Conservation (phyloP, 2,888 invertebrate genomes). For the Lycaena phlaeas region DNA sequence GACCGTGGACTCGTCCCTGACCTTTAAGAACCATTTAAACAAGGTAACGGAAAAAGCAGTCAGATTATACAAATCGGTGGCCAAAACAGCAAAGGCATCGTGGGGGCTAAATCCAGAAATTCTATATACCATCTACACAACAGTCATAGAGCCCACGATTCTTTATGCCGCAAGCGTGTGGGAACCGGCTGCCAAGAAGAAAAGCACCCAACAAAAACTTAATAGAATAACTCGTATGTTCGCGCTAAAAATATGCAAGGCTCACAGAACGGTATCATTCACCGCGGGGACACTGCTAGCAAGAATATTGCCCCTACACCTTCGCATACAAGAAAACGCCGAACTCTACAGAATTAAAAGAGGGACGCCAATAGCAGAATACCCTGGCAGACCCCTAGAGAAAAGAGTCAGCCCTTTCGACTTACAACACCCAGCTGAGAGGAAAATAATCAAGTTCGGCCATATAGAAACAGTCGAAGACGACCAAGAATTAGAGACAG, state of each 20-base stretch:
- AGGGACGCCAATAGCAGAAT: not conserved
- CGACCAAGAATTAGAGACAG: not conserved
- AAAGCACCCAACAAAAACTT: not conserved
- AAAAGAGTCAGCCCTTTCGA: not conserved
- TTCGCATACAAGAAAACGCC: slow-evolving; percentile 8
- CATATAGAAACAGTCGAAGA: not conserved
- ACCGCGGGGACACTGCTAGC: not conserved
- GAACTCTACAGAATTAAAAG: slow-evolving; percentile 9
- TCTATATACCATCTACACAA: not conserved
- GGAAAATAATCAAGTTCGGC: not conserved
- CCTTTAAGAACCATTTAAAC: slow-evolving; percentile 6
- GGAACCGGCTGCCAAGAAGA: not conserved
- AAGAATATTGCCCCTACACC: slow-evolving; percentile 10
- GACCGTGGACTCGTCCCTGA: slow-evolving; percentile 5
- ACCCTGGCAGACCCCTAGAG: slow-evolving; percentile 10
- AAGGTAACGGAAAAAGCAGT: slow-evolving; percentile 2
- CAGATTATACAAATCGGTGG: slow-evolving; percentile 5
- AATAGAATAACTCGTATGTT: not conserved
- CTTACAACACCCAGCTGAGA: slow-evolving; percentile 10
- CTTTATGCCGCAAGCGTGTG: slow-evolving; percentile 8
- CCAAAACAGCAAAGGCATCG: slow-evolving; percentile 6
- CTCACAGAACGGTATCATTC: slow-evolving; percentile 10
- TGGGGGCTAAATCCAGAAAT: slow-evolving; percentile 11
- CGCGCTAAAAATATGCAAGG: slow-evolving; percentile 2
- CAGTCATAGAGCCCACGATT: slow-evolving; percentile 6